Percentiles rank a stretch among this genome's conserved stretches.
phyloP scores from a whole-genome alignment of 2,888 invertebrate species.

The Anoplius nigerrimus region DNA sequence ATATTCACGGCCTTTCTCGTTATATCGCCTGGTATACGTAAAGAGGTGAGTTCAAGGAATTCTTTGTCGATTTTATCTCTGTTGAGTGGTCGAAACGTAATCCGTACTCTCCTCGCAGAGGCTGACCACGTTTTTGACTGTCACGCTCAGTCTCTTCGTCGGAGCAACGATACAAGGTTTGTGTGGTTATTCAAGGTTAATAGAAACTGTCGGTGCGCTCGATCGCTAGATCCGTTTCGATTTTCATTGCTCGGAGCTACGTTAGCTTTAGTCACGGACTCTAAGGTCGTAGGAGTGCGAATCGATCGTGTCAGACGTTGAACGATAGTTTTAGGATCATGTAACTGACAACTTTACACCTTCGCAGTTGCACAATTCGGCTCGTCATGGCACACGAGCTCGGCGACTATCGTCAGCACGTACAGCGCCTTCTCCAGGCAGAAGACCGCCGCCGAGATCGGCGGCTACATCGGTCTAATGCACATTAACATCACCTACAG shows the following conservation, averaged over 20 bases:
- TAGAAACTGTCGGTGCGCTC: background rate
- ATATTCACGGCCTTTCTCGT: constrained; percentile 95
- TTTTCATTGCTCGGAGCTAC: too few species aligned
- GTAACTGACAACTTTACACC: background rate
- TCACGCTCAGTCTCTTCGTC: constrained; percentile 93
- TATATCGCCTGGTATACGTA: constrained; percentile 96
- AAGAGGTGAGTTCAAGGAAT: constrained; percentile 84
- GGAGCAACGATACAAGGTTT: constrained; percentile 95
- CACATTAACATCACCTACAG: constrained; percentile 96
- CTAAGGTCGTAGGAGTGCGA: too few species aligned
- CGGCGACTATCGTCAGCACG: constrained; percentile 87
- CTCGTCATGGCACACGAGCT: constrained; percentile 95
- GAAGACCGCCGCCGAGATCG: constrained; percentile 90
- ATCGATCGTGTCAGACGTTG: too few species aligned
- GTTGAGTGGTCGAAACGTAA: background rate
- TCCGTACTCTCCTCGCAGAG: constrained; percentile 80
- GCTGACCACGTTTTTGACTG: constrained; percentile 93
- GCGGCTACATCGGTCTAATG: constrained; percentile 93
- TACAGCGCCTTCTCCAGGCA: constrained; percentile 94
- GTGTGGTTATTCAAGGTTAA: constrained; percentile 63
- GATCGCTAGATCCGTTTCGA: too few species aligned
- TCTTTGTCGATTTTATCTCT: background rate
- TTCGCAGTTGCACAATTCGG: constrained; percentile 88
- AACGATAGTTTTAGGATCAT: background rate
- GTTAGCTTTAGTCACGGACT: too few species aligned